These are phyloP conservation scores for Diarsia rubi DNA, from an alignment of 2,888 invertebrate species.

Conservation along the genomic window DNA sequence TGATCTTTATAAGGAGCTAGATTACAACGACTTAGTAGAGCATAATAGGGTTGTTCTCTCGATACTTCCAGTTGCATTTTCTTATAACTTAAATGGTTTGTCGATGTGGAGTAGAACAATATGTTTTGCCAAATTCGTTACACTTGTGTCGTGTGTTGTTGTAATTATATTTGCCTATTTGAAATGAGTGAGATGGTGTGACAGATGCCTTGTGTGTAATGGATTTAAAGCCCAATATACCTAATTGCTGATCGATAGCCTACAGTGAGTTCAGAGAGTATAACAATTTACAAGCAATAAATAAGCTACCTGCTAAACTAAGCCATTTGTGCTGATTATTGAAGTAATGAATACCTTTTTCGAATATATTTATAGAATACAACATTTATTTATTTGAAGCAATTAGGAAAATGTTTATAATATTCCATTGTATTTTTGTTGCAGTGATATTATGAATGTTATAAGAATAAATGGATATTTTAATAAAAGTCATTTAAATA, in stretches of 20 bases:
- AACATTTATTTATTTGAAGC: constrained; percentile 87
- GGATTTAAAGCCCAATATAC: constrained; percentile 74
- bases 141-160: constrained; percentile 70
- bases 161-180: constrained; percentile 73
- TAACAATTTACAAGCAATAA: constrained; percentile 69
- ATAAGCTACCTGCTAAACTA: constrained; percentile 69
- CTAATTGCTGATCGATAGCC: constrained; percentile 72
- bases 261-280: constrained; percentile 54
- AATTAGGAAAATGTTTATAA: constrained; percentile 89
- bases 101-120: constrained; percentile 61
- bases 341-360: constrained; percentile 76
- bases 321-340: constrained; percentile 68
- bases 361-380: constrained; percentile 82
- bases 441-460: constrained; percentile 91
- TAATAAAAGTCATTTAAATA: constrained; percentile 91
- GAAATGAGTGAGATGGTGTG: constrained; percentile 73
- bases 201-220: constrained; percentile 75
- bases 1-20: constrained; percentile 44
- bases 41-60: constrained; percentile 51
- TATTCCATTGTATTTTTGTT: constrained; percentile 91
- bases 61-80: constrained; percentile 69
- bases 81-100: constrained; percentile 53
- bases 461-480: constrained; percentile 91
- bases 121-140: constrained; percentile 74
- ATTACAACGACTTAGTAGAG: constrained; percentile 52